phyloP scores from a whole-genome alignment of 1,140 invertebrate species.

The Sycophaga agraensis region DNA sequence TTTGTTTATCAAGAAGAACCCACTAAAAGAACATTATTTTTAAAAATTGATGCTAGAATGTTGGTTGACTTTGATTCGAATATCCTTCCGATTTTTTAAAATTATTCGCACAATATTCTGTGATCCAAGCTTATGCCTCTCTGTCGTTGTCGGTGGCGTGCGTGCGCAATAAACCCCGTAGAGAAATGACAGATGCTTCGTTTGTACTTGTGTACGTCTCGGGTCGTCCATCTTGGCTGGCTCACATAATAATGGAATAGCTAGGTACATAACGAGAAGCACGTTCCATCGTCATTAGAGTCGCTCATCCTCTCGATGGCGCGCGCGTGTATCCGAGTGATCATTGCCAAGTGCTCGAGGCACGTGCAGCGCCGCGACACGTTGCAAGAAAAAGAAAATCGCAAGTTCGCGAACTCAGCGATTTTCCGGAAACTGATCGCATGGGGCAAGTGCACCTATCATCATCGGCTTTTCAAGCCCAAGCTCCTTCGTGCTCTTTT shows the following conservation, averaged over 20 bases:
- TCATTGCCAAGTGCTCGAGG: background rate
- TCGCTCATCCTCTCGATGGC: no score
- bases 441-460: background rate
- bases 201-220: background rate
- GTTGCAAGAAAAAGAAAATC: no score
- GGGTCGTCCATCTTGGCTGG: background rate
- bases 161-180: background rate
- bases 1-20: no score
- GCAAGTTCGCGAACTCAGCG: background rate
- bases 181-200: slow-evolving; percentile 1
- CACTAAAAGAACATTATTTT: no score
- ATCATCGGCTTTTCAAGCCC: background rate
- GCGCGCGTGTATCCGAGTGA: background rate
- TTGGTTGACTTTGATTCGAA: no score
- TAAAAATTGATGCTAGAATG: no score
- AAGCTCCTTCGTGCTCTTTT: background rate
- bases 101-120: no score
- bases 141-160: no score
- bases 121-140: no score
- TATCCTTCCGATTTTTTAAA: no score
- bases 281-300: background rate
- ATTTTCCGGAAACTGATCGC: slow-evolving; percentile 5
- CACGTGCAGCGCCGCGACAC: background rate
- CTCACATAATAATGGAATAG: no score
- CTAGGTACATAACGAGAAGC: no score